A percentile compares a stretch with the other conserved stretches of the same genome.
Conservation (phyloP, 2,797 vertebrate genomes). For the Gymnocypris eckloni region DNA sequence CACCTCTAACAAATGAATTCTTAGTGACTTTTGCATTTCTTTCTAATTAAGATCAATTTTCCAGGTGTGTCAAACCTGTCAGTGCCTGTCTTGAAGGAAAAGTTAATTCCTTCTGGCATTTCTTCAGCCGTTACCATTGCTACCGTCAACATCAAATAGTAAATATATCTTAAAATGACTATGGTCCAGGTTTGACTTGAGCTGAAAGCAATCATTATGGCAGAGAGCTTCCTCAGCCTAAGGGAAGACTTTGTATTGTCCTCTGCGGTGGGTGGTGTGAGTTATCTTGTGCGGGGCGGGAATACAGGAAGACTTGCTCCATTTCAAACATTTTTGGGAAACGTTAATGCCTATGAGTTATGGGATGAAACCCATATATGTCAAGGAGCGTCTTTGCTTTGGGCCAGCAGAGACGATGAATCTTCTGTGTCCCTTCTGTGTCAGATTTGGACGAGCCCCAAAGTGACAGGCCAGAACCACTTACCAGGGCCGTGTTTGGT, state of each 20-base stretch:
- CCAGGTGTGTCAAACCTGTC: conserved; percentile 33
- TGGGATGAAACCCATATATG: conserved; percentile 8
- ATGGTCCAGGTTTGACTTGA: conserved; percentile 12
- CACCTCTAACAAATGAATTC: not conserved
- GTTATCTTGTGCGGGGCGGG: conserved; percentile 9
- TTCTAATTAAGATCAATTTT: not conserved
- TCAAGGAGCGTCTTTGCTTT: conserved; percentile 20
- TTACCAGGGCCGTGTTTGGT: conserved; percentile 65
- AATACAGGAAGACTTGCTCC: not conserved
- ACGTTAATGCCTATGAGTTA: conserved; percentile 16
- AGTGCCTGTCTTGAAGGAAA: conserved; percentile 2
- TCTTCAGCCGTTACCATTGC: not conserved
- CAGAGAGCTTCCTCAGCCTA: conserved; percentile 26
- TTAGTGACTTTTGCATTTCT: not conserved
- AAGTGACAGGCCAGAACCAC: conserved; percentile 68
- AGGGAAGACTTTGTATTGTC: conserved; percentile 25
- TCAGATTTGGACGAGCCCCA: conserved; percentile 69
- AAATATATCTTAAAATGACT: conserved; percentile 24
- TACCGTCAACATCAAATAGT: not conserved
- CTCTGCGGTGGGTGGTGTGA: not conserved
- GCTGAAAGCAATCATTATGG: conserved; percentile 29
- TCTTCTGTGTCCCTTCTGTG: conserved; percentile 55
- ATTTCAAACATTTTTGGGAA: conserved; percentile 21
- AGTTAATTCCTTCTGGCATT: not conserved
- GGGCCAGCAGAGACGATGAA: conserved; percentile 33